Evolutionary conservation across 2,888 invertebrate species (phyloP), one percentile per base, ranked within the genome.

Genomic region (Amiota communis): DNA sequence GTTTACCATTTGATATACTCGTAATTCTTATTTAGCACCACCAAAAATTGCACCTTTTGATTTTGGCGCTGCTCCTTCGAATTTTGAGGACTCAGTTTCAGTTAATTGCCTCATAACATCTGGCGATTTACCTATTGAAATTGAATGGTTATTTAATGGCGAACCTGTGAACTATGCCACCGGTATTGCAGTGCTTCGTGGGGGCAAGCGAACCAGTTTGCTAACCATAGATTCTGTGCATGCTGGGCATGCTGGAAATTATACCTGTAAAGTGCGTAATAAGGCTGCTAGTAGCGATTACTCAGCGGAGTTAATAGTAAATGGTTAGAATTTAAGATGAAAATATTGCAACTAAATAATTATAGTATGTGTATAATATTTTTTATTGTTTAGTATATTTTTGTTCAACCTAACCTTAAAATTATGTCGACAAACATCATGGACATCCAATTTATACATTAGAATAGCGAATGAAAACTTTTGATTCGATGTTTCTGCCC

Each of bases 191-290:
- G 90, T 90, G 12, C 87, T 92, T 47, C 92, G 92, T 87, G 90
- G 92, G 79, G 92, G 93, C 84, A 92, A 91, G 82, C 90, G 93
- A 79, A 92, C 92, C 83, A 92, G 92, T 77, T 91, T 93, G 75
- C 88, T 94, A 83, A 92, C 92, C 79, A 93, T 95, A 78, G 92
- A 93, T 79, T 91, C 93, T 11, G 93, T 93, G 67, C 92, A 92
- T 80, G 93, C 93, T 73, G 92, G 92, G 80, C 94, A 95, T 89
- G 92, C 93, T 65, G 95, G 95, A 78, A 93, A 93, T 88, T 95
- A 95, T 88, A 94, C 94, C 68, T 96, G 95, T 90, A 91, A 92
- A 80, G 95, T 94, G 73, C 91, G 91, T 81, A 95, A 95, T 90
- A 89, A 90, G 83, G 94, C 93, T 79, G 94, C 94, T 81, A 90